Base-by-base conservation (phyloP, 2,888 invertebrate genomes). In the Helleia helle region DNA sequence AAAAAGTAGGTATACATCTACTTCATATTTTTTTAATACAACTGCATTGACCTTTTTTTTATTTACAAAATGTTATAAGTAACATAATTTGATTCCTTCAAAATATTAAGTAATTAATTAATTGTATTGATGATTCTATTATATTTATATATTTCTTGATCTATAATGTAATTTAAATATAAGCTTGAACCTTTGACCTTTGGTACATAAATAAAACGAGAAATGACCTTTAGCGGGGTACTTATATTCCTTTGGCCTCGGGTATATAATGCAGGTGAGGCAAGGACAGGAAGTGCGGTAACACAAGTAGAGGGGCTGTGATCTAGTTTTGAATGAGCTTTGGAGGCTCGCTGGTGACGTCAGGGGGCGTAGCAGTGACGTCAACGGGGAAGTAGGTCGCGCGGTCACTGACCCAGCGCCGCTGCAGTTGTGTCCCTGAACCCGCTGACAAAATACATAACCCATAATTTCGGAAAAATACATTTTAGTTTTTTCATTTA, bases 291-390 rank as follows among this genome's bases (percentile, higher is more conserved):
- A 55, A 57, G 62, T 48, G 49, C 42, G 52, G 55, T 62, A 65
- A 60, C 60, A 63, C 62, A 56, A 37, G 39, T 42, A 50, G 60
- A 62, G 59, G 72, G 71, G 68, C 18, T 72, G 62, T 77, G 81
- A 63, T 81, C 81, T 60, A 83, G 58, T 83, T 81, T 80, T 83
- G 81, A 83, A 81, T 83, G 81, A 67, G 71, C 66, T 65, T 53
- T 56, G 65, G 73, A 71, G 76, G 75, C 74, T 68, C 59, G 62
- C 52, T 47, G 52, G 59, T 81, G 76, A 83, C 81, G 81, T 81
- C 79, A 80, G 68, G 66, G 72, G 77, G 76, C 76, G 76, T 72
- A 72, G 55, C 71, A 46, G 67, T 83, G 81, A 83, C 83, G 83
- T 83, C 72, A 81, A 62, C 57, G 48, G 44, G 56, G 71, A 81